These are phyloP conservation scores for Nebria brevicollis DNA, from an alignment of 2,888 invertebrate species.

Conservation along the genomic window DNA sequence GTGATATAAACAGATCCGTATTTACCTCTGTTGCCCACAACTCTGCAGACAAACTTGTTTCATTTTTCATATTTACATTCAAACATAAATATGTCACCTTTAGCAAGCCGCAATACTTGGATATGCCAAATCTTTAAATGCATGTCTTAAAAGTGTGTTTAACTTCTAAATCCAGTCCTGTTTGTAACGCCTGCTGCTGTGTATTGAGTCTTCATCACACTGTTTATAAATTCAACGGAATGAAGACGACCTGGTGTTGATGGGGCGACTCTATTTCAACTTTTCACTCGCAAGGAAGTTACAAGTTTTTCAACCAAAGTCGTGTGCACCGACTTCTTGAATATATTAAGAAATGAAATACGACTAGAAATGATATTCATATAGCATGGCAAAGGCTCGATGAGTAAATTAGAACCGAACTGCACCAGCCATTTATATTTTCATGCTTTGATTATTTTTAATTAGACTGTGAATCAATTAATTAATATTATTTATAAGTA, in stretches of 20 bases:
- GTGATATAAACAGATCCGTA: neutral
- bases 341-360: constrained; percentile 30
- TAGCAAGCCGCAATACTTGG: too few relatives aligned
- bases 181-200: neutral
- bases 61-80: too few relatives aligned
- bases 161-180: neutral
- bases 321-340: constrained; percentile 29
- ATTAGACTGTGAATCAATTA: neutral
- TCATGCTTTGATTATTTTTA: neutral
- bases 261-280: constrained; percentile 41
- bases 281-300: constrained; percentile 26
- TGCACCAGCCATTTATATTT: neutral
- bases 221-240: constrained; percentile 42
- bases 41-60: too few relatives aligned
- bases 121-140: too few relatives aligned
- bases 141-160: neutral
- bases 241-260: constrained; percentile 34
- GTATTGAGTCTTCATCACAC: constrained; percentile 14
- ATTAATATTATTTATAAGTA: neutral
- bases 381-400: neutral
- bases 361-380: neutral
- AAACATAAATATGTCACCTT: too few relatives aligned
- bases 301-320: constrained; percentile 9
- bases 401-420: neutral
- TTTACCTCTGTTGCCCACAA: neutral